Base-by-base conservation (phyloP, 2,113 vertebrate species). In the Aspidoscelis tigris region DNA sequence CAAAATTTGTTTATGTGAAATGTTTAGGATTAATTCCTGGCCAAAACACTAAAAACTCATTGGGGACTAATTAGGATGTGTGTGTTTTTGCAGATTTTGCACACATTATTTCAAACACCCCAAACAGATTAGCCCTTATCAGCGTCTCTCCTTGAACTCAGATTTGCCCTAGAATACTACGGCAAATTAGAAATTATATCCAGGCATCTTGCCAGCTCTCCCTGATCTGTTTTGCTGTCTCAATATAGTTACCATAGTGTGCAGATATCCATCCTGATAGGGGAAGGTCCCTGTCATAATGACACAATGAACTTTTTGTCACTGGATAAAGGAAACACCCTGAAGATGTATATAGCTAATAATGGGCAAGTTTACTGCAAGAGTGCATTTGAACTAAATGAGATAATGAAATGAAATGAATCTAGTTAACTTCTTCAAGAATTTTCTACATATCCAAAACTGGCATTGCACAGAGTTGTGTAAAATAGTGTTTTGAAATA, bases 121-220 rank as follows among this genome's bases (percentile, higher is more conserved):
- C 21, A 26, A n/a, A 53, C 41, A 55, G 66, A 39, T 71, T 50
- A 39, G 39, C 8, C 39, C 47, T 70, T 18, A 44, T 70, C 78
- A 80, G 64, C 43, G 16, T 6, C 26, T 20, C 3, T 26, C 26
- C 20, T 69, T 55, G 24, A 18, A 61, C 21, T 61, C 8, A 69
- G 26, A n/a, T n/a, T 69, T 65, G 33, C 21, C 47, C 14, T 55
- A 39, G 2, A 55, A 70, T 80, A 80, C 70, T 55, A 39, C 53
- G n/a, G 79, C 44, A 80, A 53, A 71, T n/a, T 55, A 81, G n/a
- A 81, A 70, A 70, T 22, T 80, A 53, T 3, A 70, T 80, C 39
- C n/a, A 14, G 20, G 20, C 16, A 22, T 69, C 41, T 9, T 70
- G n/a, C 79, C 66, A 81, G 18, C 18, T 41, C n/a, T 20, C n/a